Conservation (phyloP, 2,888 invertebrate species). For the Iselma pallidipennis region DNA sequence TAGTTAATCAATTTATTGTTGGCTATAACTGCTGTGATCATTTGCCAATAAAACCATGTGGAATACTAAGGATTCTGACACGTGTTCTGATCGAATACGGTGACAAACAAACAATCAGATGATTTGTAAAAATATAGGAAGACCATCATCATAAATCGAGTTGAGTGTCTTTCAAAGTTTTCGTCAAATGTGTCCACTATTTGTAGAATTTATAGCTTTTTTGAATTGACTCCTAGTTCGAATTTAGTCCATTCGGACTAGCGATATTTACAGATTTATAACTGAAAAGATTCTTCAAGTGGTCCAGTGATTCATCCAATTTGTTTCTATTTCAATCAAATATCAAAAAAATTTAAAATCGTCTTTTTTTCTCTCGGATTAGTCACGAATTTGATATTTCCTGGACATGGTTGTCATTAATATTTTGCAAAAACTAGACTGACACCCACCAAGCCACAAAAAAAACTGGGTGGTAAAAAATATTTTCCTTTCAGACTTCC, state of each 20-base stretch:
- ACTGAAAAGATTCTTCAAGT: too few species aligned
- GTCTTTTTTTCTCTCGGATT: not conserved
- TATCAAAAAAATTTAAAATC: not conserved
- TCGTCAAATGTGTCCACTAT: too few species aligned
- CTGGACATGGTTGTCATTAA: not conserved
- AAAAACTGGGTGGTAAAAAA: too few species aligned
- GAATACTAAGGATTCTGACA: not conserved
- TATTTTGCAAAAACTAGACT: not conserved
- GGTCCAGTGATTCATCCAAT: too few species aligned
- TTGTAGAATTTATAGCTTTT: too few species aligned
- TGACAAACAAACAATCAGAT: constrained; percentile 5
- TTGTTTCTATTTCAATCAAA: not conserved
- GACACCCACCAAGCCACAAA: too few species aligned
- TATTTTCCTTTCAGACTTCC: too few species aligned
- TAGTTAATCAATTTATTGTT: not conserved
- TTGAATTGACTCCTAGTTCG: too few species aligned
- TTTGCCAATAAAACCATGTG: constrained; percentile 10
- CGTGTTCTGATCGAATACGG: not conserved
- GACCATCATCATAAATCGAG: too few species aligned
- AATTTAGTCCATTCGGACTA: not conserved
- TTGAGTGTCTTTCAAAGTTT: too few species aligned
- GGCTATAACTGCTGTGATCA: not conserved
- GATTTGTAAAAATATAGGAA: not conserved
- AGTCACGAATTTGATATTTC: not conserved
- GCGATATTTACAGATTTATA: not conserved